Conservation (phyloP, 2,113 vertebrate species). For the Megaptera novaeangliae region DNA sequence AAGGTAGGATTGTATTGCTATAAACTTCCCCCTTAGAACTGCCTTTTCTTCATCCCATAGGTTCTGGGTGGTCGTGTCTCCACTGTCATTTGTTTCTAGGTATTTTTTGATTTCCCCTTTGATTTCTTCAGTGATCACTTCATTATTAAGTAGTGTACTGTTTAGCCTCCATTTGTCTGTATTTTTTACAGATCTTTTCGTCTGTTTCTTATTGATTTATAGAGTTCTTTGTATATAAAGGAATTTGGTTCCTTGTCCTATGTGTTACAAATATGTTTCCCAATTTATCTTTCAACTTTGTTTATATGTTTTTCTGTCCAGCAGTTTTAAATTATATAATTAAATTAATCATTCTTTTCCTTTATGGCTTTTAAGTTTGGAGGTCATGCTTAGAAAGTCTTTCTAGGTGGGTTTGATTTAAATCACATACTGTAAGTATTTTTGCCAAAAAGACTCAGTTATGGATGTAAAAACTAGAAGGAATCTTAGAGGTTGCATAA, state of each 20-base stretch:
- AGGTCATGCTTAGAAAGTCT: not conserved
- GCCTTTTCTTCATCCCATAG: no score
- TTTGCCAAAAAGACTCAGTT: not conserved
- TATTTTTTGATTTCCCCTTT: no score
- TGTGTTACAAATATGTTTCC: slow-evolving; percentile 17
- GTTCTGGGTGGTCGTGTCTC: no score
- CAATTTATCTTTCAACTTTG: slow-evolving; percentile 18
- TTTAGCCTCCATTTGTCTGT: no score
- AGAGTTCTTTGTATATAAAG: slow-evolving; percentile 28
- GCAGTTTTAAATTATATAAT: not conserved
- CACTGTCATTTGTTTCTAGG: no score
- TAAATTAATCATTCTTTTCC: slow-evolving; percentile 1
- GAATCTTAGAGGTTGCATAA: not conserved
- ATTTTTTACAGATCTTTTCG: not conserved
- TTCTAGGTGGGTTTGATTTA: slow-evolving; percentile 29
- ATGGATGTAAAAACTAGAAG: not conserved
- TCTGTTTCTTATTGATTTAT: slow-evolving; percentile 51
- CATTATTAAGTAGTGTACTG: no score
- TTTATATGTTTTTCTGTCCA: not conserved
- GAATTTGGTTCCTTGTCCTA: slow-evolving; percentile 31
- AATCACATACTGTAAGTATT: not conserved
- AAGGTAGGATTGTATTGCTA: no score
- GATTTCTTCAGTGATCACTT: no score
- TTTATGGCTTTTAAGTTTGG: slow-evolving; percentile 1
- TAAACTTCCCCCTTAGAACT: no score